phyloP scores from a whole-genome alignment of 2,113 vertebrate genomes.

The Climacteris rufus region DNA sequence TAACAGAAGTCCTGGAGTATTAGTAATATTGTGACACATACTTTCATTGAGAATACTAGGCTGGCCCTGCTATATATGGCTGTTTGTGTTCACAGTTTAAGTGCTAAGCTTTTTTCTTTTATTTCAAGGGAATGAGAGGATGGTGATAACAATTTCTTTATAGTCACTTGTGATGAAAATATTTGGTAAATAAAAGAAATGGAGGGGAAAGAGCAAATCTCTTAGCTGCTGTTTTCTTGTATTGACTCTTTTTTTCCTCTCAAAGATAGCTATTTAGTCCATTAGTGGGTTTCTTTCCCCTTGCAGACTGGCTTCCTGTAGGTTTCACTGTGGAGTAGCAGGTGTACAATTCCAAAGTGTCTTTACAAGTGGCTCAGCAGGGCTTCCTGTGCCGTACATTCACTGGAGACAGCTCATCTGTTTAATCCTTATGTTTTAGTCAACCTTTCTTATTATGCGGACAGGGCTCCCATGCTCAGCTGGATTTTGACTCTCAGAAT shows the following conservation, averaged over 20 bases:
- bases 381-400: conserved; percentile 68
- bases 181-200: conserved; percentile 48
- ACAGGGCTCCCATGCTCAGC: conserved; percentile 74
- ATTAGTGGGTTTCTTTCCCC: conserved; percentile 50
- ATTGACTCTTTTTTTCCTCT: not conserved
- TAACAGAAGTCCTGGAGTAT: not conserved
- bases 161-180: not conserved
- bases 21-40: not conserved
- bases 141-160: not conserved
- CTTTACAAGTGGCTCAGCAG: conserved; percentile 78
- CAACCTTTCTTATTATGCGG: conserved; percentile 81
- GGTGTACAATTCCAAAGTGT: conserved; percentile 75
- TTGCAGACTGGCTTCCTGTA: conserved; percentile 64
- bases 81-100: not conserved
- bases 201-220: not conserved
- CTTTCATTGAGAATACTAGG: not conserved
- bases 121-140: not conserved
- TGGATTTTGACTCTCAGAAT: conserved; percentile 79
- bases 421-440: conserved; percentile 83
- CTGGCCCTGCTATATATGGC: not conserved
- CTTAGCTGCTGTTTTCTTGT: conserved; percentile 27
- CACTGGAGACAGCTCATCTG: conserved; percentile 79
- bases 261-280: conserved; percentile 51
- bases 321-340: conserved; percentile 71
- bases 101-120: not conserved